Evolutionary conservation across 2,797 vertebrate species (phyloP), one percentile per base, ranked within the genome.

Genomic region (Labroides dimidiatus): DNA sequence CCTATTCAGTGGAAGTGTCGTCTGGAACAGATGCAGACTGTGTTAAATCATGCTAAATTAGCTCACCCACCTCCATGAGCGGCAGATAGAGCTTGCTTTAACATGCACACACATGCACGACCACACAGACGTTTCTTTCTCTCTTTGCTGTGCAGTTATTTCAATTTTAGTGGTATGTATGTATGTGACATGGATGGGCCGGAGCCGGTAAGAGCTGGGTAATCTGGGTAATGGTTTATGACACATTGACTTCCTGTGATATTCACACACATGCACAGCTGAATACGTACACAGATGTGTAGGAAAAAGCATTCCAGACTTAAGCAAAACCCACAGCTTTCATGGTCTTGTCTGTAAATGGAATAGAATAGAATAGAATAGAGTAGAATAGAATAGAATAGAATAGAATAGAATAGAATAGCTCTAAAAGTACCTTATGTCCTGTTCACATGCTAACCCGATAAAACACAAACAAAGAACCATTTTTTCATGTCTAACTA

Each of bases 11-110:
- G 64, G 60, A 79, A 62, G 65, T 45, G 30, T n/a, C 59, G 70
- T 64, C 80, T 62, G 73, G 68, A 77, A 76, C 53, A 47, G 73
- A 58, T 37, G 78, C 77, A 78, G 75, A 67, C 70, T 81, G 63
- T 49, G 53, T 65, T 72, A 80, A 83, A 84, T 85, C 64, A 74
- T 51, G 4, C 47, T 66, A 67, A 79, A 84, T 70, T 72, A 72
- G 60, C 57, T 80, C 69, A 30, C 69, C 71, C 72, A 51, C 66
- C n/a, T n/a, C n/a, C 47, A 51, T 72, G 73, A 33, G 64, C 44
- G 10, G 24, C 61, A 23, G 39, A 57, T 49, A 41, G 57, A 79
- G 47, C 59, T 33, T 63, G 53, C 50, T 67, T 67, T 78, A 72
- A 75, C 77, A 55, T 61, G 73, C 71, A 53, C 45, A 4, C 41